phyloP scores from a whole-genome alignment of 2,797 vertebrate genomes.

The Dendrocincla fuliginosa region DNA sequence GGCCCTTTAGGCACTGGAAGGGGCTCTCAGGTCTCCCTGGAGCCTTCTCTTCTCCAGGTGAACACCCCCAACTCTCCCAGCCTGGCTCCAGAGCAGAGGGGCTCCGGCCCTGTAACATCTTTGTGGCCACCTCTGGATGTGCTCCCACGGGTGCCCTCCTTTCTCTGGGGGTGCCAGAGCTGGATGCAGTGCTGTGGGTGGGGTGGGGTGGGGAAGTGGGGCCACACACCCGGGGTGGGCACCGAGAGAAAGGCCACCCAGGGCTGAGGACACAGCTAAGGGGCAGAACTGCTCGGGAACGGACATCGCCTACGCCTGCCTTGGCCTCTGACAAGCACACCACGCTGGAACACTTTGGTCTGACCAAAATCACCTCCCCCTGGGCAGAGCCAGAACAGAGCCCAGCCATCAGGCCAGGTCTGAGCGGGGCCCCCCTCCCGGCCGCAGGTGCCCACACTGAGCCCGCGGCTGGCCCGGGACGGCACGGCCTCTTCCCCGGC shows the following conservation, averaged over 20 bases:
- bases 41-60: background rate
- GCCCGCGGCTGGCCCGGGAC: background rate
- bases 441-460: background rate
- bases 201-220: background rate
- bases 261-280: background rate
- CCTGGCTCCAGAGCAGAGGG: background rate
- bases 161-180: background rate
- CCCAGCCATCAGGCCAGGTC: background rate
- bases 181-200: background rate
- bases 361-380: background rate
- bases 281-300: background rate
- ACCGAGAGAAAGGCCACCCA: background rate
- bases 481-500: background rate
- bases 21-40: rapidly evolving
- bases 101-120: background rate
- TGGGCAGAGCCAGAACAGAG: background rate
- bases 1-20: background rate
- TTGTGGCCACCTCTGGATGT: background rate
- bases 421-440: background rate
- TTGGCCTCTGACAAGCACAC: background rate
- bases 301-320: background rate
- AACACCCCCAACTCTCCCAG: background rate
- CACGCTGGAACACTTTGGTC: background rate
- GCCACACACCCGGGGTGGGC: no score
- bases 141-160: background rate